phyloP scores from a whole-genome alignment of 2,113 vertebrate species.

The Indicator maculatus region DNA sequence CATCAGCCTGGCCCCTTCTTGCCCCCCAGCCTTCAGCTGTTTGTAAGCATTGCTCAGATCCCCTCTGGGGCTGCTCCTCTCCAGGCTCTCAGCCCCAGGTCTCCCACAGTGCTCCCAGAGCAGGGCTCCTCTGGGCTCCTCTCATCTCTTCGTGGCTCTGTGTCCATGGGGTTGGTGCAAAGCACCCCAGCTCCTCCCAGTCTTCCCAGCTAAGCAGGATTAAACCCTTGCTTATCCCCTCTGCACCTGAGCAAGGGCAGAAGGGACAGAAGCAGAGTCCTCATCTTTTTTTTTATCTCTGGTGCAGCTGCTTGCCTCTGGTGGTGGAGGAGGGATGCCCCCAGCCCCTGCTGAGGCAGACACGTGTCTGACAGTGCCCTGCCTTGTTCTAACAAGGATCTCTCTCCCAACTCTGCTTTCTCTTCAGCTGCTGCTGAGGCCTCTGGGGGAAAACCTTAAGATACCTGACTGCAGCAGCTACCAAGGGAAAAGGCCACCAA shows the following conservation, averaged over 20 bases:
- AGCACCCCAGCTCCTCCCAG: background rate
- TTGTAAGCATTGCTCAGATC: too few species aligned
- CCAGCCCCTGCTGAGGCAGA: background rate
- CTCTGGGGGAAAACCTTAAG: background rate
- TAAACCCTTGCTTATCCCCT: slow-evolving; percentile 3
- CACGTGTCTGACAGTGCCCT: slow-evolving; percentile 30
- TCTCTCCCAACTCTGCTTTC: background rate
- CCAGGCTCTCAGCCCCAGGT: too few species aligned
- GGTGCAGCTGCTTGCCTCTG: background rate
- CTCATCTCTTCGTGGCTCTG: background rate
- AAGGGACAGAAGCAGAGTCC: background rate
- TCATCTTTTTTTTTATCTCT: slow-evolving; percentile 28
- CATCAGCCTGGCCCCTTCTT: too few species aligned
- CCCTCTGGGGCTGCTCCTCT: too few species aligned
- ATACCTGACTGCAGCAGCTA: slow-evolving; percentile 3
- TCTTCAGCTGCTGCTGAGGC: background rate
- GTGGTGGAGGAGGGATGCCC: background rate
- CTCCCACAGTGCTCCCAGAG: background rate
- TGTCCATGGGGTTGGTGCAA: background rate
- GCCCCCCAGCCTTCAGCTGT: too few species aligned
- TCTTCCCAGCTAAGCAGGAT: slow-evolving; percentile 20
- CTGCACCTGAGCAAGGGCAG: slow-evolving; percentile 1
- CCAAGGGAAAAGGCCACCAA: background rate
- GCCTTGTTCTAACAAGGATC: background rate
- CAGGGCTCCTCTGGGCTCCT: background rate